Evolutionary conservation across 92 coral and sea anemone genomes (phyloP).

Genomic region (Umimayanthus kanabou): DNA sequence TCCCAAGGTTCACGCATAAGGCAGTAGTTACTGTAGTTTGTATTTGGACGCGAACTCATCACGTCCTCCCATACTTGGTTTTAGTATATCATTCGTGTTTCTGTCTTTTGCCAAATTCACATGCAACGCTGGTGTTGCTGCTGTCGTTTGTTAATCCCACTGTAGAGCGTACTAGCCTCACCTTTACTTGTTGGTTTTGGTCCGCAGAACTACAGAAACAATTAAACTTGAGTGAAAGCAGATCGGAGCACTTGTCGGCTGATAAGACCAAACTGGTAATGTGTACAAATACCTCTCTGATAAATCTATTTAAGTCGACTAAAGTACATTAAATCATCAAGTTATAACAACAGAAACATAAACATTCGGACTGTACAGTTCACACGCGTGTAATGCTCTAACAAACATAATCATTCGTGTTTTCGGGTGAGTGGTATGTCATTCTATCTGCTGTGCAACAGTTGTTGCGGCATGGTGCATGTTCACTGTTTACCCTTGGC

Average conservation of each 20-base stretch:
- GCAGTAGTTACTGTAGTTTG: background rate
- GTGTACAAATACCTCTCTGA: background rate
- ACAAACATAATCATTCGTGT: slow-evolving; percentile 1
- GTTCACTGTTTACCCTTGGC: slow-evolving; percentile 1
- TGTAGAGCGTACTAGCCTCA: background rate
- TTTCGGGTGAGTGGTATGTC: slow-evolving; percentile 21
- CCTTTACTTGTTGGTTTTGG: slow-evolving; percentile 2
- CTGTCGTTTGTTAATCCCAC: background rate
- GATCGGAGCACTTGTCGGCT: slow-evolving; percentile 64
- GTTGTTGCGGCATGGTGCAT: slow-evolving; percentile 34
- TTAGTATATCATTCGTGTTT: background rate
- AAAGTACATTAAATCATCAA: background rate
- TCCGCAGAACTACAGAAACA: slow-evolving; percentile 83
- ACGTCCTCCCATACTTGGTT: background rate
- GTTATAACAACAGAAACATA: background rate
- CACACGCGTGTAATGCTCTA: background rate
- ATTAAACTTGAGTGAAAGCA: slow-evolving; percentile 75
- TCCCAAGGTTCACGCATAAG: background rate
- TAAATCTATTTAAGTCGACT: background rate
- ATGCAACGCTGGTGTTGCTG: background rate
- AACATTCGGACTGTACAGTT: background rate
- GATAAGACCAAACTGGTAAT: slow-evolving; percentile 84
- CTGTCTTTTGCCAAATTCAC: background rate
- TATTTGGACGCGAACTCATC: background rate
- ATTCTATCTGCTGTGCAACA: slow-evolving; percentile 25